These are phyloP conservation scores for Torymus texanus DNA, from an alignment of 2,888 invertebrate genomes.

Conservation along the genomic window DNA sequence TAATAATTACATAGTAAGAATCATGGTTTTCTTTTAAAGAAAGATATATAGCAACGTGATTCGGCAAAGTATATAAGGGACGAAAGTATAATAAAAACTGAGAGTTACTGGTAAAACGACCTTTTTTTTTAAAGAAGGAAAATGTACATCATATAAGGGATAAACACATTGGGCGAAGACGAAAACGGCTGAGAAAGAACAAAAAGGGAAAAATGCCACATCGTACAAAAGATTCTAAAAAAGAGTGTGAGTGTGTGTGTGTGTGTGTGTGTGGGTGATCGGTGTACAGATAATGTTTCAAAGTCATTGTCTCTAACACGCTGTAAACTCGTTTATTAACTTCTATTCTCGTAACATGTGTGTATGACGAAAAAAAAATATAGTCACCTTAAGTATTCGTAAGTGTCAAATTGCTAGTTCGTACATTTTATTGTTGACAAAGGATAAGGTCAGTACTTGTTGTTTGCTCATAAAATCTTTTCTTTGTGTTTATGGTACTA, in stretches of 20 bases:
- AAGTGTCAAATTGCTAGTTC: conserved; percentile 29
- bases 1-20: conserved; percentile 72
- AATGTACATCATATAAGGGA: conserved; percentile 31
- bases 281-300: conserved; percentile 20
- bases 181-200: background rate
- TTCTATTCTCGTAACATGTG: conserved; percentile 8
- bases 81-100: conserved; percentile 41
- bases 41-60: conserved; percentile 47
- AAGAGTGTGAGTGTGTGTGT: conserved; percentile 4
- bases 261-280: background rate
- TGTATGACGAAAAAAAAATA: conserved; percentile 23
- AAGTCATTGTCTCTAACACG: conserved; percentile 23
- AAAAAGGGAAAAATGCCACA: conserved; percentile 35
- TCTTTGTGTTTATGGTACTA: conserved; percentile 3
- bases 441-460: conserved; percentile 31
- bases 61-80: conserved; percentile 18
- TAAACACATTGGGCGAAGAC: background rate
- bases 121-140: conserved; percentile 9
- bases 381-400: conserved; percentile 32
- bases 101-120: conserved; percentile 24
- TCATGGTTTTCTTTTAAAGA: conserved; percentile 61
- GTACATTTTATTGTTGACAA: conserved; percentile 24
- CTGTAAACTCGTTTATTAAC: conserved; percentile 30
- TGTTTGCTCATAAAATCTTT: conserved; percentile 4
- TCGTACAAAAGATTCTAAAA: conserved; percentile 18